Conservation (phyloP, 2,797 vertebrate genomes). For the Neosilurus mollespiculum region DNA sequence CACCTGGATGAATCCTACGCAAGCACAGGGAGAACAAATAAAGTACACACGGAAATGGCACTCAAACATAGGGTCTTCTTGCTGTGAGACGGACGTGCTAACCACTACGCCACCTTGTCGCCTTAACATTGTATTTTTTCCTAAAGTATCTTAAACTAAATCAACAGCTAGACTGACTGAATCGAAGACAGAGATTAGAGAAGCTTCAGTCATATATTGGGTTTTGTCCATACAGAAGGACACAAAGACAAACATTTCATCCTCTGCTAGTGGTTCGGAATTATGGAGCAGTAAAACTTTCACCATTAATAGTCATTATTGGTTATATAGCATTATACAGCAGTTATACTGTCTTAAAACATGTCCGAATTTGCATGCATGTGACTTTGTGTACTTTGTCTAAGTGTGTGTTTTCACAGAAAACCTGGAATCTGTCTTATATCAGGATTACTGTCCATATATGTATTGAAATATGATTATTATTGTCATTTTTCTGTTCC, state of each 20-base stretch:
- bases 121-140: too few relatives aligned
- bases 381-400: not conserved
- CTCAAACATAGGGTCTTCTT: too few relatives aligned
- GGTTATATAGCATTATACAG: not conserved
- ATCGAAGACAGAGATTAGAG: not conserved
- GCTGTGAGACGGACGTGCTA: too few relatives aligned
- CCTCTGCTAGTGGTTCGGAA: not conserved
- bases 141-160: not conserved
- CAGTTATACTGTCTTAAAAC: not conserved
- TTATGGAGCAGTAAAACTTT: not conserved
- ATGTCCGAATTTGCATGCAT: not conserved
- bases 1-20: too few relatives aligned
- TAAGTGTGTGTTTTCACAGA: not conserved
- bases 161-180: not conserved
- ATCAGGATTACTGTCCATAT: constrained; percentile 50
- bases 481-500: constrained; percentile 65
- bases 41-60: too few relatives aligned
- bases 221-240: not conserved
- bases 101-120: too few relatives aligned
- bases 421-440: constrained; percentile 6
- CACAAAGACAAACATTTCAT: not conserved
- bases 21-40: too few relatives aligned
- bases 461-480: constrained; percentile 52
- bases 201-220: not conserved
- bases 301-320: not conserved